Evolutionary conservation across 1,140 invertebrate genomes (phyloP), one percentile per base, ranked within the genome.

Genomic region (Drosophila guanche): DNA sequence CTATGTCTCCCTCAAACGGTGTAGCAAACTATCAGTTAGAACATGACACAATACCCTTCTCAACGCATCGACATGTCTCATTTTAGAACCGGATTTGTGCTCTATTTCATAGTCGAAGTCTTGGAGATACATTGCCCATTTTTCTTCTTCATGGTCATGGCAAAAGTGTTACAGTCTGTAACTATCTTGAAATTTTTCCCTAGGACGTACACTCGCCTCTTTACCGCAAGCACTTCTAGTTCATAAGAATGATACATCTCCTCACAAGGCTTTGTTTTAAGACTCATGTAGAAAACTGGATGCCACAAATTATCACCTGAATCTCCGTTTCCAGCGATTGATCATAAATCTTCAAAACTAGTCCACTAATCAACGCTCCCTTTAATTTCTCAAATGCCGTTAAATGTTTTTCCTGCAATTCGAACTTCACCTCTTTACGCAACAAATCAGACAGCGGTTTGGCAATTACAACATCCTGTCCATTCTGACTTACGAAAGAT

Each of bases 191-290:
- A 61, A 7, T 54, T 42, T 3, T 58, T 59, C 2, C 54, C 67
- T 14, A 68, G 20, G 2, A 75, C 20, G 40, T 71, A 67, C 6
- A 59, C 37, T 10, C 62, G 16, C 57, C 61, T 73, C n/a, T 75
- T 69, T n/a, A 67, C 57, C 4, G 76, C 83, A 16, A 91, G 29
- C 3, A 70, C 70, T 51, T 90, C 78, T 1, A 83, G 20, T 47
- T 90, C 77, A 46, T 29, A 29, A 6, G 6, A 29, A 29, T 29
- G 6, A 29, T 29, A 29, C 27, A 0, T 7, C 1, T 29, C 27
- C 7, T 29, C 5, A 6, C 7, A 2, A 29, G 27, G 27, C 7
- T 29, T 29, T 29, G 27, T 20, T 20, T 20, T 20, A 20, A 0
- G 16, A 20, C 16, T 20, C 16, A 20, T 7, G 5, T 29, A 29